phyloP scores from a whole-genome alignment of 2,113 vertebrate genomes.

The Coreoperca whiteheadi region DNA sequence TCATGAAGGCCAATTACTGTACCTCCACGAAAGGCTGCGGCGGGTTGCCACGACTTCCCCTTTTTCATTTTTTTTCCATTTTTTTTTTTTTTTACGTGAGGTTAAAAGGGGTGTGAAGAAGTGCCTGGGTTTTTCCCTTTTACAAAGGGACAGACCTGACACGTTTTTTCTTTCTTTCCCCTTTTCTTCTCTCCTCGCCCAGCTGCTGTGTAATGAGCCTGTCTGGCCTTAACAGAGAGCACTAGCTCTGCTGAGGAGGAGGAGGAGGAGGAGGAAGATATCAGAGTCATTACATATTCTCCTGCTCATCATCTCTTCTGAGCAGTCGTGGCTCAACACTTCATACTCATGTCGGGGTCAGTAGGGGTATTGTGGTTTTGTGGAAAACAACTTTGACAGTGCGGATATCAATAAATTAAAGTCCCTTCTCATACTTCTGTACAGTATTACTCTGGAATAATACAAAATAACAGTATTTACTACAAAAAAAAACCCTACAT shows the following conservation, averaged over 20 bases:
- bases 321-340: constrained; percentile 17
- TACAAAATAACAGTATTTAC: neutral
- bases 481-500: neutral
- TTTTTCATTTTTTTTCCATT: too few species aligned
- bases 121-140: constrained; percentile 48
- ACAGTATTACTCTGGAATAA: too few species aligned
- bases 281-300: constrained; percentile 62
- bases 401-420: neutral
- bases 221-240: constrained; percentile 51
- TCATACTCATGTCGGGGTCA: neutral
- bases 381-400: too few species aligned
- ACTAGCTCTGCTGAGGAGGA: constrained; percentile 52
- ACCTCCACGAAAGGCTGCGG: constrained; percentile 23
- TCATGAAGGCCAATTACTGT: constrained; percentile 76
- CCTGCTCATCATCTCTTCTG: constrained; percentile 56
- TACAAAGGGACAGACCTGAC: constrained; percentile 63
- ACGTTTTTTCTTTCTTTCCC: constrained; percentile 37
- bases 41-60: constrained; percentile 41
- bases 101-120: constrained; percentile 60
- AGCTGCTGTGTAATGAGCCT: constrained; percentile 64
- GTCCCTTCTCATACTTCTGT: neutral
- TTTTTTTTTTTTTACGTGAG: constrained; percentile 47
- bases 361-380: neutral
- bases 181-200: neutral
- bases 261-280: constrained; percentile 65